phyloP scores from a whole-genome alignment of 1,140 invertebrate species.

The Drosophila seguyi region DNA sequence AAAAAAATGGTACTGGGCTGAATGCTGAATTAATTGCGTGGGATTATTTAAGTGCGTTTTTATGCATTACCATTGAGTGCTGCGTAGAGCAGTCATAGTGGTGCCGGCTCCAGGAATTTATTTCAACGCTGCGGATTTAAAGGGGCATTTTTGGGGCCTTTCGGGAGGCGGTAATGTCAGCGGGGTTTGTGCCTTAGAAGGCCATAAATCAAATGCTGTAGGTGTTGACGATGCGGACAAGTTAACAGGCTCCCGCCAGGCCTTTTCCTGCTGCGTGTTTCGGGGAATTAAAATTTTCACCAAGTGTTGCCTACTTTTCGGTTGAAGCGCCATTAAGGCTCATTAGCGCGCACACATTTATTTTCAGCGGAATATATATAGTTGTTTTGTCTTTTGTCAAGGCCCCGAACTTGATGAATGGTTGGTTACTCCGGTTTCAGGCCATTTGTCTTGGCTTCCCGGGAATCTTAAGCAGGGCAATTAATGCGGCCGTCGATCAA shows the following conservation, averaged over 20 bases:
- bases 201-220: slow-evolving; percentile 70
- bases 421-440: slow-evolving; percentile 31
- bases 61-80: slow-evolving; percentile 82
- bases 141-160: slow-evolving; percentile 8
- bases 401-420: slow-evolving; percentile 43
- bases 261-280: slow-evolving; percentile 50
- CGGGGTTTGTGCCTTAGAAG: slow-evolving; percentile 13
- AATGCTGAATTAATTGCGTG: slow-evolving; percentile 78
- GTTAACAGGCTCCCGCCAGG: slow-evolving; percentile 51
- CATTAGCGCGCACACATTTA: slow-evolving; percentile 58
- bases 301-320: slow-evolving; percentile 76
- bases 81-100: slow-evolving; percentile 34
- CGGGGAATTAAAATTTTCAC: slow-evolving; percentile 67
- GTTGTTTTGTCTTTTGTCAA: slow-evolving; percentile 35
- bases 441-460: slow-evolving; percentile 31
- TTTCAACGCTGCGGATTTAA: slow-evolving; percentile 61
- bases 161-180: neutral
- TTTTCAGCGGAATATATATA: slow-evolving; percentile 17
- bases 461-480: slow-evolving; percentile 35
- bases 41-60: slow-evolving; percentile 81
- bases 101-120: slow-evolving; percentile 44
- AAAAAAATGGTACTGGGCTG: slow-evolving; percentile 33
- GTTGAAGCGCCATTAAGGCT: slow-evolving; percentile 65
- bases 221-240: slow-evolving; percentile 69
- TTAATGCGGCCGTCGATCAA: slow-evolving; percentile 49